These are phyloP conservation scores for Sthenelais limicola DNA, from an alignment of 2,888 invertebrate genomes.

Conservation along the genomic window DNA sequence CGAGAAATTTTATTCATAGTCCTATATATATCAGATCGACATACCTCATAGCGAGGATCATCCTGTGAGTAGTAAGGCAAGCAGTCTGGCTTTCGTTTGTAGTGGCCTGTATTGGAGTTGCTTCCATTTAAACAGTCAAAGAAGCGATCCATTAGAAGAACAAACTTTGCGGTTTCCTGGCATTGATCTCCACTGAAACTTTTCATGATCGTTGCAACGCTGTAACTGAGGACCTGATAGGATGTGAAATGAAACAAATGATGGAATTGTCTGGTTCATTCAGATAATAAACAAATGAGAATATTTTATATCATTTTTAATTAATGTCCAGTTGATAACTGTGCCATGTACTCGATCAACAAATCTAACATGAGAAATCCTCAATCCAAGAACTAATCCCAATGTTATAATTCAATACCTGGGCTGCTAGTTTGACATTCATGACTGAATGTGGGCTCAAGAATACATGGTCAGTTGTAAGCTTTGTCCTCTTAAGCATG, in stretches of 20 bases:
- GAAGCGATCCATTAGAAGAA: background rate
- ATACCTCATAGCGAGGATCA: too few species aligned
- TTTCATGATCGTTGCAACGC: background rate
- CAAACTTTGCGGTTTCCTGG: background rate
- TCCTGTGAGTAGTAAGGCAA: too few species aligned
- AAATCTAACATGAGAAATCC: too few species aligned
- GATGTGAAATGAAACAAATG: background rate
- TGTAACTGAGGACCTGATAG: background rate
- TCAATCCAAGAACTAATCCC: too few species aligned
- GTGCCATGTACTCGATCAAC: too few species aligned
- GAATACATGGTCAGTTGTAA: constrained; percentile 37
- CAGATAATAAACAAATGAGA: too few species aligned
- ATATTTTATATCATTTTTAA: background rate
- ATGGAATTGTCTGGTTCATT: background rate
- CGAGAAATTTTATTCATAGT: too few species aligned
- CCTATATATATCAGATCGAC: too few species aligned
- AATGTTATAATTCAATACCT: constrained; percentile 33
- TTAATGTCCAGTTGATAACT: too few species aligned
- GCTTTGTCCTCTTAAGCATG: constrained; percentile 13
- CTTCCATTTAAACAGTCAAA: constrained; percentile 23
- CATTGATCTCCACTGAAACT: background rate
- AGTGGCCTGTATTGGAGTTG: too few species aligned
- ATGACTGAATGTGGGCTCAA: constrained; percentile 37
- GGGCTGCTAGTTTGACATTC: constrained; percentile 29
- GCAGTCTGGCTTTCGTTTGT: too few species aligned